phyloP scores from a whole-genome alignment of 2,888 invertebrate genomes.

The Chrysodeixis includens region DNA sequence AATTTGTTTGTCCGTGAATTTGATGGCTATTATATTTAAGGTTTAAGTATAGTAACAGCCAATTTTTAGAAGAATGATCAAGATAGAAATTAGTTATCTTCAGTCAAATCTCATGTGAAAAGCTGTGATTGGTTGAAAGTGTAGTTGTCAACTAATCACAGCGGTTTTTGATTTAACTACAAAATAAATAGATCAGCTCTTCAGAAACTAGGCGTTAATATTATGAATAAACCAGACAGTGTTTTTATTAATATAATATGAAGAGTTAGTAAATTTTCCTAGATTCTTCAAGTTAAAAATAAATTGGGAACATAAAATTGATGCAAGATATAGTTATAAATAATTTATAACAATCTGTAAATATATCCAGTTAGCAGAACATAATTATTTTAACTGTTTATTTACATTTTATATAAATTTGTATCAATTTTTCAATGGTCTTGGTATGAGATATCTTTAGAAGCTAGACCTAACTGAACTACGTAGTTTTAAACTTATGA shows the following conservation, averaged over 20 bases:
- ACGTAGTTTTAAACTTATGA: too few species aligned
- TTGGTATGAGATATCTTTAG: conserved; percentile 30
- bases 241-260: neutral
- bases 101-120: too few species aligned
- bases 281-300: neutral
- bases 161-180: too few species aligned
- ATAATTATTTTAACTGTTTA: conserved; percentile 3
- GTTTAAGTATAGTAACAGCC: neutral
- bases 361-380: neutral
- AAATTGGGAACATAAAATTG: neutral
- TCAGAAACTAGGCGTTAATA: neutral
- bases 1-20: neutral
- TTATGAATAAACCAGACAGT: neutral
- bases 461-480: neutral
- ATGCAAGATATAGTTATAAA: neutral
- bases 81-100: too few species aligned
- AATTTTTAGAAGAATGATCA: too few species aligned
- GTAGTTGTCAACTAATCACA: too few species aligned
- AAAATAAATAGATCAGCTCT: too few species aligned
- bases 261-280: neutral
- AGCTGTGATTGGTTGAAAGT: too few species aligned
- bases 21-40: neutral
- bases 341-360: conserved; percentile 1
- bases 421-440: conserved; percentile 9
- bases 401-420: neutral